phyloP scores from a whole-genome alignment of 2,888 invertebrate species.

The Xestia sexstrigata region DNA sequence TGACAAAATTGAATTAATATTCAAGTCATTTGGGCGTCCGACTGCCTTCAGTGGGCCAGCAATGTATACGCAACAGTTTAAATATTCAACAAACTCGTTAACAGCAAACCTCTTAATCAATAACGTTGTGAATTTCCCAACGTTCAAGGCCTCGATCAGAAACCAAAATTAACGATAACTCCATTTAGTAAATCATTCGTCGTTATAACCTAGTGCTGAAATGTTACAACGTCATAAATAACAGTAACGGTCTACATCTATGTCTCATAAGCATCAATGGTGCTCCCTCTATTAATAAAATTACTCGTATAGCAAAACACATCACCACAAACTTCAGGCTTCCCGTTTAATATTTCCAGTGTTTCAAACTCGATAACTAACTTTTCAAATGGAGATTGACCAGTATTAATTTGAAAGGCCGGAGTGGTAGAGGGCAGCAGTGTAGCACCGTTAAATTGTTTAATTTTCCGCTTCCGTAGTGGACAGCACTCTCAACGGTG shows the following conservation, averaged over 20 bases:
- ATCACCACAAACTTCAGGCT: constrained; percentile 12
- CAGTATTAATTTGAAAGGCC: constrained; percentile 43
- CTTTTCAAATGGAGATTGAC: constrained; percentile 50
- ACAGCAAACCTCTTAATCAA: constrained; percentile 3
- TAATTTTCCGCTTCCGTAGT: constrained; percentile 62
- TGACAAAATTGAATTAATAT: constrained; percentile 52
- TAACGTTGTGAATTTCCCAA: constrained; percentile 6
- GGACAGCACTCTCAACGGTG: constrained; percentile 49
- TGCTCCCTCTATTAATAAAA: constrained; percentile 36
- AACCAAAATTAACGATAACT: constrained; percentile 22
- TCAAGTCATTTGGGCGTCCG: constrained; percentile 23
- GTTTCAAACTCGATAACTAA: constrained; percentile 58
- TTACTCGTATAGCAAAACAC: constrained; percentile 11
- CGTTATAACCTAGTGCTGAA: constrained; percentile 8
- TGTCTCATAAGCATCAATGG: constrained; percentile 39
- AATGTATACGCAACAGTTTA: constrained; percentile 16
- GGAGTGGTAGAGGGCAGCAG: constrained; percentile 15
- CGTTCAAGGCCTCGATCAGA: not conserved
- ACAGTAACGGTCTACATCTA: constrained; percentile 8
- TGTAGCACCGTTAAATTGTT: constrained; percentile 65
- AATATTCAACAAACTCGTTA: constrained; percentile 40
- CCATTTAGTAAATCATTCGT: constrained; percentile 18
- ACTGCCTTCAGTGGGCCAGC: not conserved
- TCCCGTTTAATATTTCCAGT: constrained; percentile 24
- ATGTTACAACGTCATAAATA: constrained; percentile 37